A percentile compares a stretch with the other conserved stretches of the same genome.
These are phyloP conservation scores for Onychomys torridus DNA, from an alignment of 2,797 vertebrate genomes.

Conservation along the genomic window DNA sequence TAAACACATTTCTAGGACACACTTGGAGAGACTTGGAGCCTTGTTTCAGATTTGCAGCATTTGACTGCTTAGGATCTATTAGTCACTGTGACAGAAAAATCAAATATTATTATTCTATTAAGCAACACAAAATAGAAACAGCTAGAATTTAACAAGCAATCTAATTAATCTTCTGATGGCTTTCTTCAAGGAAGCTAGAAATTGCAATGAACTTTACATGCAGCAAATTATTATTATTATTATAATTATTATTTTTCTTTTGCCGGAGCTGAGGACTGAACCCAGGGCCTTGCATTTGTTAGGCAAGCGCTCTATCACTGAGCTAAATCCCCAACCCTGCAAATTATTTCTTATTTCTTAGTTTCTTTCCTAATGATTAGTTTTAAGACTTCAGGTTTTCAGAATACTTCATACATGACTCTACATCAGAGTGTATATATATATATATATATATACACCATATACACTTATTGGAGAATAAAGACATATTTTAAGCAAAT, in stretches of 20 bases:
- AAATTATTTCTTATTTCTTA: no score
- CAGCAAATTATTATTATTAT: not conserved
- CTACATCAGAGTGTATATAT: not conserved
- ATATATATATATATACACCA: not conserved
- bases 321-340: no score
- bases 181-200: not conserved
- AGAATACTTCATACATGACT: not conserved
- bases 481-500: conserved; percentile 3
- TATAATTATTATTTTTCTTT: no score
- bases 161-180: not conserved
- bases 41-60: not conserved
- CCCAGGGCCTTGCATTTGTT: no score
- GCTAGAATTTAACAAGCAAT: not conserved
- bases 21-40: not conserved
- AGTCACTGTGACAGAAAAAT: not conserved
- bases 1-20: not conserved
- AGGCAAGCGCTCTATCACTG: no score
- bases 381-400: conserved; percentile 9
- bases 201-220: not conserved
- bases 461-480: not conserved
- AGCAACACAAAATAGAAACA: conserved; percentile 2
- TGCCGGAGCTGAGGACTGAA: no score
- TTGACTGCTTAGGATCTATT: not conserved
- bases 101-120: conserved; percentile 11
- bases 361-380: not conserved